Conservation (phyloP, 2,797 vertebrate species). For the Mareca penelope region DNA sequence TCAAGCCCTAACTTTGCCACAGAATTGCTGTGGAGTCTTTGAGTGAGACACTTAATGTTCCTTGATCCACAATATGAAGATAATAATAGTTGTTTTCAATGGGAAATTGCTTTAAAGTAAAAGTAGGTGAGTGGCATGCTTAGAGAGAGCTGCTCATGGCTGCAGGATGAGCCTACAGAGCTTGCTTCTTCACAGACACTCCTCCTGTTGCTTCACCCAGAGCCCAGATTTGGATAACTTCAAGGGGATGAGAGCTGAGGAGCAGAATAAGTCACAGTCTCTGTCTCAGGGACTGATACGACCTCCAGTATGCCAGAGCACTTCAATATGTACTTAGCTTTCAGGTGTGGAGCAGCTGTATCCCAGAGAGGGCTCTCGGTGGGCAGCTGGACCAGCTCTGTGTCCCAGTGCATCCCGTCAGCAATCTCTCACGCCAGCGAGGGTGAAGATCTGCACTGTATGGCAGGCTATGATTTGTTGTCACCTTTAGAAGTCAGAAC, state of each 20-base stretch:
- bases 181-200: neutral
- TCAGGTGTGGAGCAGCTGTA: rapidly evolving
- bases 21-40: neutral
- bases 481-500: conserved; percentile 82
- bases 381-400: neutral
- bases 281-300: rapidly evolving
- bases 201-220: neutral
- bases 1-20: neutral
- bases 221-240: neutral
- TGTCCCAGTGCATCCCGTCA: neutral
- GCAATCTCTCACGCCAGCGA: neutral
- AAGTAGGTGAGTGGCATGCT: neutral
- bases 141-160: neutral
- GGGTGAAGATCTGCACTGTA: conserved; percentile 69
- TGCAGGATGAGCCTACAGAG: neutral
- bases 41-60: neutral
- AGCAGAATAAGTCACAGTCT: neutral
- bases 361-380: rapidly evolving
- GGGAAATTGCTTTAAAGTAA: neutral
- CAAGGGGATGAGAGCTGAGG: neutral
- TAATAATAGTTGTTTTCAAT: neutral
- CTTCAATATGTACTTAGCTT: neutral
- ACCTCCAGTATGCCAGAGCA: neutral
- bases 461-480: conserved; percentile 96
- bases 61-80: neutral